Evolutionary conservation across 2,797 vertebrate species (phyloP).

Genomic region (Clangula hyemalis): DNA sequence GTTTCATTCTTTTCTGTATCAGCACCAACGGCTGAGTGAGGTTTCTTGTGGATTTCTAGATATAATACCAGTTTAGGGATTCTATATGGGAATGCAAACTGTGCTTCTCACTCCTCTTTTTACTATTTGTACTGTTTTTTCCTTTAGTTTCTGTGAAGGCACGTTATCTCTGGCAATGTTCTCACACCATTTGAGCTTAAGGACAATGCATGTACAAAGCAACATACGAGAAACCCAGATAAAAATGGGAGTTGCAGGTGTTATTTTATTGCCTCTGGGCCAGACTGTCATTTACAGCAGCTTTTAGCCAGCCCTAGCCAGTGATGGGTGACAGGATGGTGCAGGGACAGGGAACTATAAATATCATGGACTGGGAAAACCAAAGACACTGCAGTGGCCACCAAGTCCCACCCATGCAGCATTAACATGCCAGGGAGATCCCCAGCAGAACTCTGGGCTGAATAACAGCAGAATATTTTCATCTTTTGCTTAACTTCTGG

Average conservation of each 20-base stretch:
- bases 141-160: not conserved
- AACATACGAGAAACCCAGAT: not conserved
- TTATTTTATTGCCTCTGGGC: not conserved
- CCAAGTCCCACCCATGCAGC: not conserved
- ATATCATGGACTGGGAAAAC: not conserved
- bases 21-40: fast-evolving
- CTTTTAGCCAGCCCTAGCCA: not conserved
- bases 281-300: not conserved
- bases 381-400: not conserved
- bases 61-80: not conserved
- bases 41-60: not conserved
- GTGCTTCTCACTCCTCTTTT: not conserved
- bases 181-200: not conserved
- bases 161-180: not conserved
- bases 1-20: not conserved
- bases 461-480: not conserved
- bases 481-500: not conserved
- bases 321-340: not conserved
- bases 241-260: not conserved
- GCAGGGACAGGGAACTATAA: not conserved
- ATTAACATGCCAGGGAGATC: not conserved
- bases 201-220: not conserved
- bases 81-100: not conserved
- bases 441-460: not conserved
- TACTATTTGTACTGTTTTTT: not conserved